A percentile compares a stretch with the other conserved stretches of the same genome.
Conservation (phyloP, 2,888 invertebrate genomes). For the Junonia oenone region DNA sequence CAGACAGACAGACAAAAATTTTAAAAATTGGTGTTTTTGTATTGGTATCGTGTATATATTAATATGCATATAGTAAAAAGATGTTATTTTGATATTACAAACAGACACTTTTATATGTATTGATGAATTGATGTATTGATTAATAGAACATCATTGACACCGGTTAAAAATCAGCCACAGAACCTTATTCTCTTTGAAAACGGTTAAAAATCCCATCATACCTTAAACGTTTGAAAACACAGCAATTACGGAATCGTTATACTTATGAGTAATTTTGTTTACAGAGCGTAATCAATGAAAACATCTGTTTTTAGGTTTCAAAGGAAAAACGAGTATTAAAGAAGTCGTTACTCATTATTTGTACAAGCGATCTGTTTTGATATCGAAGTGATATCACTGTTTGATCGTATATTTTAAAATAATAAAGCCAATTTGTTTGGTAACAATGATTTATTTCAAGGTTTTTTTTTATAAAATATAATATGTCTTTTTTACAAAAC, state of each 20-base stretch:
- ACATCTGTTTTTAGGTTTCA: conserved; percentile 25
- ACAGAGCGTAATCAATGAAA: conserved; percentile 32
- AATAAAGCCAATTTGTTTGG: not conserved
- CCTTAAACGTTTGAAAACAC: conserved; percentile 26
- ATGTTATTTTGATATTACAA: no score
- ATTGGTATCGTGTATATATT: no score
- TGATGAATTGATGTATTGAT: no score
- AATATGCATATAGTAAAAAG: no score
- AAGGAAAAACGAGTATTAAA: conserved; percentile 1
- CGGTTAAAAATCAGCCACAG: no score
- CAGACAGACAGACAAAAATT: no score
- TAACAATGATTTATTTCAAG: not conserved
- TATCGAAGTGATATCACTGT: conserved; percentile 14
- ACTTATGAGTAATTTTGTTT: conserved; percentile 33
- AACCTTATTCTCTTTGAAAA: no score
- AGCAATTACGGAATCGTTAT: conserved; percentile 23
- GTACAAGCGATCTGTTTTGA: conserved; percentile 14
- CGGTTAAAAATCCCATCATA: not conserved
- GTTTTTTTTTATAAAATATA: no score
- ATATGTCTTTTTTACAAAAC: no score
- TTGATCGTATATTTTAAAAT: not conserved
- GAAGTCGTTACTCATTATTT: conserved; percentile 20
- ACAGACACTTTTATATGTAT: no score
- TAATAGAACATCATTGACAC: no score
- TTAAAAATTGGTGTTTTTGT: no score